Evolutionary conservation across 2,888 invertebrate species (phyloP).

Genomic region (Pristionchus fissidentatus): DNA sequence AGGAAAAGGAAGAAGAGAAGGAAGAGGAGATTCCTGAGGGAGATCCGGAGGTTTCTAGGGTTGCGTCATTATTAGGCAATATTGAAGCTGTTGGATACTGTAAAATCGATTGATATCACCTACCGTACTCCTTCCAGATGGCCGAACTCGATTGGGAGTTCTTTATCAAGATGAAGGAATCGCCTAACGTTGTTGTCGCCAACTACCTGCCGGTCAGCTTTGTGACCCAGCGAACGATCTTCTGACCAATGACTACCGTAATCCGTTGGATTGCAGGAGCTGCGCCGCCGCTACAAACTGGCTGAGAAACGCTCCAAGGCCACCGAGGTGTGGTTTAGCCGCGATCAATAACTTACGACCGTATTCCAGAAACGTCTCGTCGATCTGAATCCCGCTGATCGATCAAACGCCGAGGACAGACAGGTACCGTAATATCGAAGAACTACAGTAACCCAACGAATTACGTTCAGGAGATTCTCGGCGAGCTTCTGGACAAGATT

Average conservation of each 20-base stretch:
- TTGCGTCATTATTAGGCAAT: neutral
- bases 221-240: neutral
- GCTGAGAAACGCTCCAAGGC: conserved; percentile 63
- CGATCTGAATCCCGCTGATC: conserved; percentile 40
- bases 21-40: conserved; percentile 16
- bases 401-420: conserved; percentile 39
- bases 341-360: neutral
- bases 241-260: too few species aligned
- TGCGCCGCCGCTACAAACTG: conserved; percentile 64
- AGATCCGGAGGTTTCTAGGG: conserved; percentile 20
- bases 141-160: conserved; percentile 45
- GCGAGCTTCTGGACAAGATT: conserved; percentile 70
- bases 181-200: conserved; percentile 60
- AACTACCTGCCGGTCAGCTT: conserved; percentile 55
- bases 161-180: conserved; percentile 61
- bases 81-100: neutral
- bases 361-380: conserved; percentile 39
- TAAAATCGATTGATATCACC: neutral
- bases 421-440: neutral
- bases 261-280: conserved; percentile 55
- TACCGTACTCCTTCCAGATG: neutral
- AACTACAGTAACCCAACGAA: neutral
- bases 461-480: conserved; percentile 65
- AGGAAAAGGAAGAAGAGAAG: neutral
- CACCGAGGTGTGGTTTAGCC: conserved; percentile 54